Percentiles rank a stretch among this genome's conserved stretches.
These are phyloP conservation scores for Rhynchomys soricoides DNA, from an alignment of 2,113 vertebrate species.

Conservation along the genomic window DNA sequence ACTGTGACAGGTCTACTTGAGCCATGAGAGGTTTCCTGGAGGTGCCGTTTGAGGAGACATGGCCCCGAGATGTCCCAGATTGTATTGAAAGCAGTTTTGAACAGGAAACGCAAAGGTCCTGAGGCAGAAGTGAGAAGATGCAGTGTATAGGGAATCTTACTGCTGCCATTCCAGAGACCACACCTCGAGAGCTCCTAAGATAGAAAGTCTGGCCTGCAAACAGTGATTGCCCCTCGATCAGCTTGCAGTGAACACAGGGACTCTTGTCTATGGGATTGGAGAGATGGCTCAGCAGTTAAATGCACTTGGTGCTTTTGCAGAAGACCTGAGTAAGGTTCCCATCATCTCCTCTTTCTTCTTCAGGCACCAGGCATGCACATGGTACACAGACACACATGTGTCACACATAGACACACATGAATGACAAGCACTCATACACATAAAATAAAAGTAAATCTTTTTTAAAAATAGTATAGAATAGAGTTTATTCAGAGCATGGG, in stretches of 20 bases:
- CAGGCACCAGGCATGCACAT: neutral
- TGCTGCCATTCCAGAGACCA: neutral
- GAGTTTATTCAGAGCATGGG: no score
- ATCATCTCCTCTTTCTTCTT: neutral
- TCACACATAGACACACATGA: no score
- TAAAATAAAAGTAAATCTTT: neutral
- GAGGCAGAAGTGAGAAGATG: neutral
- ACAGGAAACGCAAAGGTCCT: neutral
- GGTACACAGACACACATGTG: neutral
- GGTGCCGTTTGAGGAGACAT: neutral
- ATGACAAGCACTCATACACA: neutral
- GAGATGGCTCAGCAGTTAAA: neutral
- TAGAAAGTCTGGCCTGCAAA: neutral
- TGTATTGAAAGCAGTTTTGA: neutral
- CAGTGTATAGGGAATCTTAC: neutral
- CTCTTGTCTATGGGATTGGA: neutral
- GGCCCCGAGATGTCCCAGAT: neutral
- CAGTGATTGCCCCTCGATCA: neutral
- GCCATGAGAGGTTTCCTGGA: constrained; percentile 1
- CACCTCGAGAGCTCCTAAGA: neutral
- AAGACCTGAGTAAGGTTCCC: neutral
- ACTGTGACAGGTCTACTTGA: neutral
- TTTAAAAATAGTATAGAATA: neutral
- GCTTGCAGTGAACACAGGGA: neutral
- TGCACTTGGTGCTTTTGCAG: neutral